These are phyloP conservation scores for Gymnogyps californianus DNA, from an alignment of 2,113 vertebrate species.

Conservation along the genomic window DNA sequence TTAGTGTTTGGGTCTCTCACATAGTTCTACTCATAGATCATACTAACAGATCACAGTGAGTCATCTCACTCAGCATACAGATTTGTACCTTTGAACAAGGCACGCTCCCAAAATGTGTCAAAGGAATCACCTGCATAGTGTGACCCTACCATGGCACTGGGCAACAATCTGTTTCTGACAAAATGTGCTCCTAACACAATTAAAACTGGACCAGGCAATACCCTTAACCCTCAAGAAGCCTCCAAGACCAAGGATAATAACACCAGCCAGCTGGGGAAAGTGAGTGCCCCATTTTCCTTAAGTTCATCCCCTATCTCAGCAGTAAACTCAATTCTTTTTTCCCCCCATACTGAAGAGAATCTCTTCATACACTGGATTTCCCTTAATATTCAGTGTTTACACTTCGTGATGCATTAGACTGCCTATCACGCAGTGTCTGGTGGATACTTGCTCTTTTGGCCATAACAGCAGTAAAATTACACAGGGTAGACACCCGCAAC, in stretches of 20 bases:
- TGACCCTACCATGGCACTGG: not conserved
- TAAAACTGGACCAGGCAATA: not conserved
- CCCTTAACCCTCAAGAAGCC: not conserved
- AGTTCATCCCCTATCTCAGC: not conserved
- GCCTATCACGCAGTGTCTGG: not conserved
- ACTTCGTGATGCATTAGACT: not conserved
- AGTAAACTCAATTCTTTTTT: not conserved
- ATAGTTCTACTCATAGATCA: not conserved
- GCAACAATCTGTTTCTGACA: not conserved
- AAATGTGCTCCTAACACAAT: not conserved
- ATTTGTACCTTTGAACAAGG: not conserved
- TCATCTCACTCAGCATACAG: not conserved
- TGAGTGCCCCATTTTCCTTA: not conserved
- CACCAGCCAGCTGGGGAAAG: not conserved
- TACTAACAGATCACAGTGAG: not conserved
- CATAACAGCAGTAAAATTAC: not conserved
- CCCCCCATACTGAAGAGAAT: not conserved
- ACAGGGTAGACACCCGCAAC: not conserved
- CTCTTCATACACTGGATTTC: not conserved
- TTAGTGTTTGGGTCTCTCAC: not conserved
- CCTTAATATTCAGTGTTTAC: not conserved
- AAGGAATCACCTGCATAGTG: not conserved
- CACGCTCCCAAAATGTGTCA: not conserved
- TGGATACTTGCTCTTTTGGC: not conserved
- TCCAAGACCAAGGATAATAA: rapidly evolving